phyloP scores from a whole-genome alignment of 23 tunicate genomes.

The Phallusia fumigata region DNA sequence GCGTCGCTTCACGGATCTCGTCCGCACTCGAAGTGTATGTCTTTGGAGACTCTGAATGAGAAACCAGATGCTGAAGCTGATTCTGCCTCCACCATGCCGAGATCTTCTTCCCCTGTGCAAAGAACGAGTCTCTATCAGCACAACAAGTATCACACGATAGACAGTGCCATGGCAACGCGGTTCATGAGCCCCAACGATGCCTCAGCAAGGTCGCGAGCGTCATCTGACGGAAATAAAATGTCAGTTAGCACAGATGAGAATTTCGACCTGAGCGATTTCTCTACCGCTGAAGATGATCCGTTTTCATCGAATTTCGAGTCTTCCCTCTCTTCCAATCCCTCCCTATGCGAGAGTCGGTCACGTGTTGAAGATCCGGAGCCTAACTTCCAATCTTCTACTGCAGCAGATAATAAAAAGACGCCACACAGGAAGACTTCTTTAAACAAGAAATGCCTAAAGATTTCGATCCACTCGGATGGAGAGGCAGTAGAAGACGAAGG shows the following conservation, averaged over 20 bases:
- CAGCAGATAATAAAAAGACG: background rate
- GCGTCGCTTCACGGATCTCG: background rate
- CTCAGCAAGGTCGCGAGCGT: background rate
- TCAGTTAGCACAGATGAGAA: constrained; percentile 46
- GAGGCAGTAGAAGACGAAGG: constrained; percentile 8
- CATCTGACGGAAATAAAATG: constrained; percentile 23
- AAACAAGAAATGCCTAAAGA: constrained; percentile 33
- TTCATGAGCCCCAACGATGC: background rate
- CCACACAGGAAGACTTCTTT: constrained; percentile 11
- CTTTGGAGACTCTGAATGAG: constrained; percentile 41
- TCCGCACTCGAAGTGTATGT: constrained; percentile 28
- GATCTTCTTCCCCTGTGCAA: background rate
- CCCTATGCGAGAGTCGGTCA: background rate
- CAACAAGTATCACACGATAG: constrained; percentile 22
- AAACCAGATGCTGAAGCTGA: constrained; percentile 10
- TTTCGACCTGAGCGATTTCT: constrained; percentile 35
- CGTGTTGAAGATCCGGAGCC: background rate
- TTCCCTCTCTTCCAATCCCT: constrained; percentile 1
- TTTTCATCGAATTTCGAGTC: constrained; percentile 16
- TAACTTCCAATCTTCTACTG: background rate
- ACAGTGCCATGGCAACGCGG: constrained; percentile 14
- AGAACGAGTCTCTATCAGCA: background rate
- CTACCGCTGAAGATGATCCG: constrained; percentile 43
- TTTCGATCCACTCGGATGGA: constrained; percentile 27
- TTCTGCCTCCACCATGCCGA: background rate